Conservation (phyloP, 2,113 vertebrate species). For the Mirounga angustirostris region DNA sequence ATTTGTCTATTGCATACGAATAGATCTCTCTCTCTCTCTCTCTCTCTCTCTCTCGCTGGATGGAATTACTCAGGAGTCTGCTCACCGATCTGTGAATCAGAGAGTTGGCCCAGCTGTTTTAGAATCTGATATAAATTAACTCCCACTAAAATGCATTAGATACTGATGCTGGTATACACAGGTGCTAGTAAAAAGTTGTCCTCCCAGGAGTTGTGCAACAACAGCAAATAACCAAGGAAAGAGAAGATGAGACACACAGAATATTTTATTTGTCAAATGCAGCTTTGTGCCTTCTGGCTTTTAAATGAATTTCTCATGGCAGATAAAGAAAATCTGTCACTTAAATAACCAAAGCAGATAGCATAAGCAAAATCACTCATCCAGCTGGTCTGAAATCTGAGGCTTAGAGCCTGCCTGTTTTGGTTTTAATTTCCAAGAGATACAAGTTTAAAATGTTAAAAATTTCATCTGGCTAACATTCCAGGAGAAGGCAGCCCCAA, state of each 20-base stretch:
- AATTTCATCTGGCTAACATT: conserved; percentile 54
- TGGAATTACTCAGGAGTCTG: conserved; percentile 4
- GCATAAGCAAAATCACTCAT: conserved; percentile 33
- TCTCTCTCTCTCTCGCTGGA: neutral
- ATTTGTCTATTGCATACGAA: neutral
- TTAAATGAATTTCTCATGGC: conserved; percentile 46
- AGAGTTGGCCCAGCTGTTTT: neutral
- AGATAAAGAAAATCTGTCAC: conserved; percentile 1
- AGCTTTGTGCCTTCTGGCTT: neutral
- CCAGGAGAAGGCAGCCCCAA: conserved; percentile 1
- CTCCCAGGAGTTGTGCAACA: neutral
- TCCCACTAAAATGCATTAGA: neutral
- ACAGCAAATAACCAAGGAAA: neutral
- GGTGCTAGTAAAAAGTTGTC: neutral
- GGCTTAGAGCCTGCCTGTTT: neutral
- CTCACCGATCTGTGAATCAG: neutral
- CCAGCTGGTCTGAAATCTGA: conserved; percentile 20
- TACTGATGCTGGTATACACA: neutral
- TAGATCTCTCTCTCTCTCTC: neutral
- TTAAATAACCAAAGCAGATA: conserved; percentile 37
- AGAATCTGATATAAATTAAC: neutral
- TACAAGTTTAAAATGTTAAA: conserved; percentile 59
- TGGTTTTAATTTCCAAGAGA: conserved; percentile 56
- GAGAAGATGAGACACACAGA: neutral
- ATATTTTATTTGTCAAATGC: neutral